Evolutionary conservation across 2,113 vertebrate species (phyloP).

Genomic region (Dissostichus mawsoni): DNA sequence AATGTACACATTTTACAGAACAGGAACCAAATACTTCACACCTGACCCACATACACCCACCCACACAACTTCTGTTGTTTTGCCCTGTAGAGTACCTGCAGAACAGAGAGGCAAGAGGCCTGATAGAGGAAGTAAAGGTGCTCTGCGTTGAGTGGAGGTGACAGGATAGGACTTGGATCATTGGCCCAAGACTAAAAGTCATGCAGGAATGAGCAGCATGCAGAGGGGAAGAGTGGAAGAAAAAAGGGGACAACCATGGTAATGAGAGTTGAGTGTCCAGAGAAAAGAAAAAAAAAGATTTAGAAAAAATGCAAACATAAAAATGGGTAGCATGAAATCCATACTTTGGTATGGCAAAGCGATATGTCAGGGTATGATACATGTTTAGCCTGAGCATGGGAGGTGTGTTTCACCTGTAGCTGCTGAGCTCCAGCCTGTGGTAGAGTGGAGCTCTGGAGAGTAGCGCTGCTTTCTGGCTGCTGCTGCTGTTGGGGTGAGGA

Average conservation of each 20-base stretch:
- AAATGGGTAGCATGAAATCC: slow-evolving; percentile 13
- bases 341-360: neutral
- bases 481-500: slow-evolving; percentile 58
- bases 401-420: slow-evolving; percentile 70
- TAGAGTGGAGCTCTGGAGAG: slow-evolving; percentile 48
- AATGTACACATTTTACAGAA: neutral
- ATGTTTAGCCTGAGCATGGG: neutral
- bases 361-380: neutral
- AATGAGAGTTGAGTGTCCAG: slow-evolving; percentile 21
- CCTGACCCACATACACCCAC: slow-evolving; percentile 31
- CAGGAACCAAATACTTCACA: slow-evolving; percentile 34
- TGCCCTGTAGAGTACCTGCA: slow-evolving; percentile 71
- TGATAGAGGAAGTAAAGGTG: slow-evolving; percentile 87
- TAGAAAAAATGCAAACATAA: neutral
- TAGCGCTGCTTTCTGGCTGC: slow-evolving; percentile 63
- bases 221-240: slow-evolving; percentile 38
- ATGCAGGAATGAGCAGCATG: slow-evolving; percentile 78
- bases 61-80: slow-evolving; percentile 38
- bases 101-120: slow-evolving; percentile 76
- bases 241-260: slow-evolving; percentile 10
- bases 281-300: slow-evolving; percentile 23
- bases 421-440: slow-evolving; percentile 59
- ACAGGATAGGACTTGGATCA: slow-evolving; percentile 81
- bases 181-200: slow-evolving; percentile 80
- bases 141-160: slow-evolving; percentile 85